Conservation (phyloP, 1,140 invertebrate species). For the Rhyacophila brunnea region DNA sequence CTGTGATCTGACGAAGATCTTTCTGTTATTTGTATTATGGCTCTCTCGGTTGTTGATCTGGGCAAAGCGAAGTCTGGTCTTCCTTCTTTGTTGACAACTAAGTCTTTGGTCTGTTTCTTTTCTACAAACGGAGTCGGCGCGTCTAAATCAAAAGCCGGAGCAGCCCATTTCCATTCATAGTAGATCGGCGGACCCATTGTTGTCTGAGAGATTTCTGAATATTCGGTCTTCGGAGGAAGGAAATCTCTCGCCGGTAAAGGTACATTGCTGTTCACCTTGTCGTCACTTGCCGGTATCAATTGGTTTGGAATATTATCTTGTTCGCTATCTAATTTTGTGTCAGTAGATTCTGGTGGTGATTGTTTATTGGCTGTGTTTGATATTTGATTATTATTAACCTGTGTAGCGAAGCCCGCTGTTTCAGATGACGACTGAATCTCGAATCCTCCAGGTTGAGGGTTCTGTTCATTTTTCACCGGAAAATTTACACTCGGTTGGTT, state of each 20-base stretch:
- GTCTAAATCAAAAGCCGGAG: conserved; percentile 56
- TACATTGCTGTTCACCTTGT: conserved; percentile 33
- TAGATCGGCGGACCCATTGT: conserved; percentile 62
- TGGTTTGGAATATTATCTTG: conserved; percentile 40
- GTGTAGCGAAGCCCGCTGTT: conserved; percentile 27
- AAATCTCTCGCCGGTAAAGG: conserved; percentile 39
- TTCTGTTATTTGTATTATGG: conserved; percentile 12
- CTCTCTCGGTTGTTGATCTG: conserved; percentile 14
- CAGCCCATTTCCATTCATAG: conserved; percentile 63
- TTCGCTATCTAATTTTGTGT: conserved; percentile 39
- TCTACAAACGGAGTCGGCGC: conserved; percentile 41
- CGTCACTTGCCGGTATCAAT: conserved; percentile 36
- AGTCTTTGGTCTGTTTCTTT: conserved; percentile 19
- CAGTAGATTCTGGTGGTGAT: conserved; percentile 19
- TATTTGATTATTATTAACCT: conserved; percentile 17
- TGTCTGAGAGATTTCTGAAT: conserved; percentile 44
- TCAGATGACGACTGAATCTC: conserved; percentile 34
- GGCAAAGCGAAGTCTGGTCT: conserved; percentile 30
- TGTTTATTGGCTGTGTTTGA: not conserved
- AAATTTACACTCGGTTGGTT: not conserved
- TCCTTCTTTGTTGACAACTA: conserved; percentile 40
- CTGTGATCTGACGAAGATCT: conserved; percentile 15
- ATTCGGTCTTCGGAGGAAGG: conserved; percentile 45
- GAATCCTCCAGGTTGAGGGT: conserved; percentile 4
- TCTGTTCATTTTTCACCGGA: not conserved